Conservation (phyloP, 2,797 vertebrate species). For the Distichodus sexfasciatus region DNA sequence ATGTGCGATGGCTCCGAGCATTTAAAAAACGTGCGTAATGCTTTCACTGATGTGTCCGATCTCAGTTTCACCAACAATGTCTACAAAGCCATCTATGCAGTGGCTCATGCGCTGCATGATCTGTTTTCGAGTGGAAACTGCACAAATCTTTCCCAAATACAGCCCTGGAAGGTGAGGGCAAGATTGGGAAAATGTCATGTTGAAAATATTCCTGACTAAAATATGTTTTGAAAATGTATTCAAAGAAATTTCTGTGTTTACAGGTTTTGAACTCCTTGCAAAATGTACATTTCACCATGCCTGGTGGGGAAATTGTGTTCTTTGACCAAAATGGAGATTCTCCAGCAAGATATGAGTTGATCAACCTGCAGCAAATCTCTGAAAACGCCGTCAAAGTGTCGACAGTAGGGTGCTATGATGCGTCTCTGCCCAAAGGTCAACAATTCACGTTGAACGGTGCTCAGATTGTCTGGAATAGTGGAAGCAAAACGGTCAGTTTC, state of each 20-base stretch:
- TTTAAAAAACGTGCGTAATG: slow-evolving; percentile 68
- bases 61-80: slow-evolving; percentile 79
- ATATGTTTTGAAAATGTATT: slow-evolving; percentile 2
- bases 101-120: slow-evolving; percentile 73
- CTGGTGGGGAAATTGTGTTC: slow-evolving; percentile 66
- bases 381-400: slow-evolving; percentile 60
- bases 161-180: slow-evolving; percentile 77
- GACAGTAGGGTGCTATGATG: slow-evolving; percentile 73
- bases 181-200: background rate
- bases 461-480: slow-evolving; percentile 64
- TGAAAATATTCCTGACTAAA: background rate
- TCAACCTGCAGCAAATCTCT: slow-evolving; percentile 70
- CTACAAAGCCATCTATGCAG: slow-evolving; percentile 78
- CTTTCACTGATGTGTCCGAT: slow-evolving; percentile 76
- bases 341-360: slow-evolving; percentile 77
- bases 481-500: slow-evolving; percentile 52
- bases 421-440: slow-evolving; percentile 61
- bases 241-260: background rate
- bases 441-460: slow-evolving; percentile 68
- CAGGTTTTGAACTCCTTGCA: slow-evolving; percentile 71
- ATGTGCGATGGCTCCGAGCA: slow-evolving; percentile 73
- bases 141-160: slow-evolving; percentile 62
- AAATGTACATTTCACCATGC: slow-evolving; percentile 70
- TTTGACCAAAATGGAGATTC: slow-evolving; percentile 77
- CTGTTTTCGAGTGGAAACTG: slow-evolving; percentile 62